Evolutionary conservation across 2,888 invertebrate species (phyloP), one percentile per base, ranked within the genome.

Genomic region (Fabriciana adippe): DNA sequence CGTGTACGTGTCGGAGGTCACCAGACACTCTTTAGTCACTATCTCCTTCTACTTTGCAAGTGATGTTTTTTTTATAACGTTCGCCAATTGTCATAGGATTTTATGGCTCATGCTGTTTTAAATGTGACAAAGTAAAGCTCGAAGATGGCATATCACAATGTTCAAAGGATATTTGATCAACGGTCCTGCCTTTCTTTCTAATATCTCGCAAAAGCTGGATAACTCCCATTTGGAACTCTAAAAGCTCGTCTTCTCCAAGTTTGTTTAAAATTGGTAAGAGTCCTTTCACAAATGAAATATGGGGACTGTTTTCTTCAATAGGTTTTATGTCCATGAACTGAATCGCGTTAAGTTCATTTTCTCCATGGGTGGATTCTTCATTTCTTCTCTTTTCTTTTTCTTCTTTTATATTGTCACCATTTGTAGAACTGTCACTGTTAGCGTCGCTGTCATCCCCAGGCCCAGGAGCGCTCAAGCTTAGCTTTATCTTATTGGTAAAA

Each of bases 161-260:
- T 6, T 35, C 26, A 8, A 14, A 1, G 18, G 18, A 21, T n/a
- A 21, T 4, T 15, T 55, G 55, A n/a, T 54, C 15, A 15, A 21
- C 21, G 6, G 8, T 15, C 13, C 13, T 18, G n/a, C 57, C 16
- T 14, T 13, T 59, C 18, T 45, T 60, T 35, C 63, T 66, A 11
- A 69, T 60, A 0, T 50, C 51, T 35, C 51, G 64, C 21, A 66
- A 13, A 14, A 67, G 61, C 21, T 61, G 60, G 47, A 67, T 61
- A 1, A 64, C 69, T 6, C 69, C 69, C 35, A 47, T 55, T 47
- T 64, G 67, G 47, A 70, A 70, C 16, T 67, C 70, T 31, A 67
- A 21, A 11, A 60, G 21, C 15, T 70, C 67, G 14, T 70, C 67
- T 3, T 67, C 69, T 16, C 41, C 64, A 8, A 70, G 64, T 31